Base-by-base conservation (phyloP, 2,113 vertebrate species). In the Nycticryphes semicollaris region DNA sequence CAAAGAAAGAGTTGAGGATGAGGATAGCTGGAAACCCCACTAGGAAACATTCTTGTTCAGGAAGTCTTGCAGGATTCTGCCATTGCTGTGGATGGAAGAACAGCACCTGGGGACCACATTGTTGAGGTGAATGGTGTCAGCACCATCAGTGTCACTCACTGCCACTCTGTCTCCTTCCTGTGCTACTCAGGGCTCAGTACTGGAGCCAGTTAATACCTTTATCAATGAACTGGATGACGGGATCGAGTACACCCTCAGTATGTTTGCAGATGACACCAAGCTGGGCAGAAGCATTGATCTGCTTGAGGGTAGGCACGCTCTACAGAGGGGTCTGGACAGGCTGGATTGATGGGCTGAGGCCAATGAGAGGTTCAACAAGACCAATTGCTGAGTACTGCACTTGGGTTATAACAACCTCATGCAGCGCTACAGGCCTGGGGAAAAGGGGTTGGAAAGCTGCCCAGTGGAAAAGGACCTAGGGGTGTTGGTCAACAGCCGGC, bases 31-130 rank as follows among this genome's bases (percentile, higher is more conserved):
- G 98, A 99, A 96, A 98, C 98, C 4, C 98, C 98, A 5, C 96
- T 98, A 82, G 98, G 98, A n/a, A 99, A 98, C 78, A 98, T 98
- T 8, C 98, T 98, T 57, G 97, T 99, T 86, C 98, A 99, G 93
- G 98, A 99, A 94, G 97, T 98, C 23, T 91, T 98, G 57, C 96
- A 93, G 47, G 98, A 98, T 94, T 98, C 98, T 7, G 64, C 98
- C 51, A 95, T 98, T 35, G 98, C 98, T 62, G 94, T 97, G 8
- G 98, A 98, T 77, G 98, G 98, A 89, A 98, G 96, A 81, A 97
- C 98, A 94, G 98, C 98, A 48, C 98, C 98, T 7, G 98, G 98
- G 73, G 98, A 99, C 90, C 98, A 98, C 91, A 98, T 99, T 92
- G 95, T 99, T 75, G 98, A 99, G 98, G 98, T 98, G 54, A 99